phyloP scores from a whole-genome alignment of 2,888 invertebrate genomes.

The Entomobrya multifasciata region DNA sequence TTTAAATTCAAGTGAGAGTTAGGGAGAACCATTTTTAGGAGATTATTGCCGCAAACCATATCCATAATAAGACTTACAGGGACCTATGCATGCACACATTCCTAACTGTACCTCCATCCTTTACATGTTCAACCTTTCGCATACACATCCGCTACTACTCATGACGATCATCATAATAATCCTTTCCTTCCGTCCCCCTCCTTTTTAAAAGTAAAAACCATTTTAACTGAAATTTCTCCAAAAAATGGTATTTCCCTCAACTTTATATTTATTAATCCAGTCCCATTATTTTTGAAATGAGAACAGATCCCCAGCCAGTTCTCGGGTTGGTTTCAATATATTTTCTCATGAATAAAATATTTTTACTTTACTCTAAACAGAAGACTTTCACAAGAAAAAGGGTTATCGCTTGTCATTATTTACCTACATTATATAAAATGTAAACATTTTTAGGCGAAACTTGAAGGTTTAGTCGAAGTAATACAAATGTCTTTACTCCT shows the following conservation, averaged over 20 bases:
- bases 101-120: not conserved
- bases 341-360: slow-evolving; percentile 63
- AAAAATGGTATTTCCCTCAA: not conserved
- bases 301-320: slow-evolving; percentile 14
- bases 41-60: not conserved
- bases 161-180: not conserved
- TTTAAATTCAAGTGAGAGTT: too few species aligned
- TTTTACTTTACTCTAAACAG: not conserved
- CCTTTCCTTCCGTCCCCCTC: not conserved
- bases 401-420: too few species aligned
- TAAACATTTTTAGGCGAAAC: too few species aligned
- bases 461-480: too few species aligned
- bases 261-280: slow-evolving; percentile 53
- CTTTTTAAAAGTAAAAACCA: not conserved
- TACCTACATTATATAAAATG: too few species aligned
- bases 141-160: too few species aligned
- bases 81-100: not conserved
- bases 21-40: too few species aligned
- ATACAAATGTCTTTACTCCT: too few species aligned
- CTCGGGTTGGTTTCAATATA: not conserved
- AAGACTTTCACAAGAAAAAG: too few species aligned
- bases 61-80: not conserved
- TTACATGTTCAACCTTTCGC: not conserved
- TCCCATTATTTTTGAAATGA: slow-evolving; percentile 45
- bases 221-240: too few species aligned